A percentile compares a stretch with the other conserved stretches of the same genome.
Conservation (phyloP, 2,797 vertebrate genomes). For the Brachymystax lenok region DNA sequence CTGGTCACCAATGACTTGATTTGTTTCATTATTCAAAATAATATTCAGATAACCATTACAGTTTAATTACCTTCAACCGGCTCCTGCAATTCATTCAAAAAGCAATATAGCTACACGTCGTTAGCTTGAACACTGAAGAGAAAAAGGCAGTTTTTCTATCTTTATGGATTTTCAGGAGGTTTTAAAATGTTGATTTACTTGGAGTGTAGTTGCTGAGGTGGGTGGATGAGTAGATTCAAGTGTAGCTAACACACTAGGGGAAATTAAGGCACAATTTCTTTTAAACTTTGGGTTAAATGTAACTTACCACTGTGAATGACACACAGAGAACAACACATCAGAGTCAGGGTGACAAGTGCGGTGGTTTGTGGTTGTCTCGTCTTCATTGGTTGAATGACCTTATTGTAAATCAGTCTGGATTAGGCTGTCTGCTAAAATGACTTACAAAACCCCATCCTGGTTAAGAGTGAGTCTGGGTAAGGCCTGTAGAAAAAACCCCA, state of each 20-base stretch:
- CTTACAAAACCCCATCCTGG: neutral
- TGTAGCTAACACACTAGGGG: neutral
- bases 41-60: slow-evolving; percentile 46
- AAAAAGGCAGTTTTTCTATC: slow-evolving; percentile 7
- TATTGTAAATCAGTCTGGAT: neutral
- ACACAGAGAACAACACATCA: neutral
- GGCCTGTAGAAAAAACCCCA: no score
- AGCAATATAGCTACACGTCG: slow-evolving; percentile 17
- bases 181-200: slow-evolving; percentile 1
- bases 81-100: slow-evolving; percentile 10
- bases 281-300: neutral
- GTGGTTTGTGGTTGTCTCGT: neutral
- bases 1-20: slow-evolving; percentile 43
- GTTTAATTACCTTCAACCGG: slow-evolving; percentile 36
- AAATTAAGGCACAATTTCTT: neutral
- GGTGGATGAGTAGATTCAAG: neutral
- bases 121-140: slow-evolving; percentile 2
- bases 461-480: neutral
- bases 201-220: neutral
- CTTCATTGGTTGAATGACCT: neutral
- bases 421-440: neutral
- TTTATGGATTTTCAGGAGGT: neutral
- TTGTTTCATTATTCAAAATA: slow-evolving; percentile 50
- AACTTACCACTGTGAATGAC: neutral
- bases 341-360: neutral